Base-by-base conservation (phyloP, 2,113 vertebrate genomes). In the Alligator sinensis region DNA sequence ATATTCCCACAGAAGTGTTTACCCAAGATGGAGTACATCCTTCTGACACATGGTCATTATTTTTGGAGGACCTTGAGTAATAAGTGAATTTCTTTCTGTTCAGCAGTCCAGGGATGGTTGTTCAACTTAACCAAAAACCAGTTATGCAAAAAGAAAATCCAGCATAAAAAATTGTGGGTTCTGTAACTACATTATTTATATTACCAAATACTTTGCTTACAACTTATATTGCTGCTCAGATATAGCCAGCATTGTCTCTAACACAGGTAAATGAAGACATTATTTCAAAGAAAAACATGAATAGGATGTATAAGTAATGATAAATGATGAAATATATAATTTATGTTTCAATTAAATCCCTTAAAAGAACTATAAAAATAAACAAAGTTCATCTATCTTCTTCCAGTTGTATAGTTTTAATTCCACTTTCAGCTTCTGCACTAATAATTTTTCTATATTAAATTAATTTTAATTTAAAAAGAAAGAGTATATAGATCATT, bases 361-460 rank as follows among this genome's bases (percentile, higher is more conserved):
- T 75, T 85, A 34, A 87, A 81, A 16, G 28, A 86, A 76, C 81
- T 63, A 68, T 77, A 86, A 89, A 78, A 91, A 79, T 2, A 74
- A n/a, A 47, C 75, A 6, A 74, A 14, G 34, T 21, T 74, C 70
- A 5, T 5, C 17, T 85, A 62, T 78, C 82, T 92, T 72, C n/a
- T 80, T 63, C 25, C 19, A 86, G 28, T 59, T 57, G 25, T 47
- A 2, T 8, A 87, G 34, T 83, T 95, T 91, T 77, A 85, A 61
- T 64, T 66, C 85, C n/a, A 86, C 30, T 19, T 34, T 5, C 59
- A 92, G 47, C 2, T 21, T 92, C 86, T 87, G 6, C 25, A 58
- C 19, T 47, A 92, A 66, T 61, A 88, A 84, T 76, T 93, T 78
- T n/a, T 90, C 18, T 62, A 82, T 82, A n/a, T 55, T 88, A 55